Base-by-base conservation (phyloP, 2,888 invertebrate species). In the Congeria kusceri region DNA sequence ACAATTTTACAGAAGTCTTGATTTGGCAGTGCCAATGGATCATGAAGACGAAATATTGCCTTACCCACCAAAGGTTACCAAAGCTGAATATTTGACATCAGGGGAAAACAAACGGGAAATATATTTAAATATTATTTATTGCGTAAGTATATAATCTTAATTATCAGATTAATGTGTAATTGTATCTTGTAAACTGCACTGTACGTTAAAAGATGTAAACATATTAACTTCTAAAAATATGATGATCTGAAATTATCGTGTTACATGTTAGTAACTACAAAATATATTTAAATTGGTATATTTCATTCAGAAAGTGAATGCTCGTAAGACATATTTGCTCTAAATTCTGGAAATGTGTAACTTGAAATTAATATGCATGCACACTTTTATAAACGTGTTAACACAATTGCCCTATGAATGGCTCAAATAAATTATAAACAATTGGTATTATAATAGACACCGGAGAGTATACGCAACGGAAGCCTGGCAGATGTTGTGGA, bases 11-110 rank as follows among this genome's bases (percentile, higher is more conserved):
- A 27, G 71, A 28, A 58, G 46, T 5, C 46, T 83, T 9, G 76
- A 77, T 27, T 23, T 80, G 13, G 68, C 79, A 9, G 58, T 77
- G 4, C 83, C 83, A 0, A 68, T 72, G 5, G 70, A 79, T 29
- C 74, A 80, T 9, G 75, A 83, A 7, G 74, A 68, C 0, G 74
- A 77, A 32, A 63, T 74, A 9, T 58, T 77, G 23, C 83, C 83
- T 1, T 71, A 83, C 53, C 83, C 83, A 25, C 79, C 79, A 9
- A 77, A 74, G 47, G 27, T 74, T 15, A 77, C 67, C 18, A 71
- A 70, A 47, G 56, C 66, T n/a, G 77, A 74, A 7, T 69, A 70
- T 20, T 70, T 80, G 11, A 67, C 57, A 18, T 56, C 57, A 7
- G 61, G 62, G 46, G 44, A 46, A 13, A 56, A 72, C 11, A 32